Percentiles rank a stretch among this genome's conserved stretches.
phyloP scores from a whole-genome alignment of 2,113 vertebrate species.

The Chinchilla lanigera region DNA sequence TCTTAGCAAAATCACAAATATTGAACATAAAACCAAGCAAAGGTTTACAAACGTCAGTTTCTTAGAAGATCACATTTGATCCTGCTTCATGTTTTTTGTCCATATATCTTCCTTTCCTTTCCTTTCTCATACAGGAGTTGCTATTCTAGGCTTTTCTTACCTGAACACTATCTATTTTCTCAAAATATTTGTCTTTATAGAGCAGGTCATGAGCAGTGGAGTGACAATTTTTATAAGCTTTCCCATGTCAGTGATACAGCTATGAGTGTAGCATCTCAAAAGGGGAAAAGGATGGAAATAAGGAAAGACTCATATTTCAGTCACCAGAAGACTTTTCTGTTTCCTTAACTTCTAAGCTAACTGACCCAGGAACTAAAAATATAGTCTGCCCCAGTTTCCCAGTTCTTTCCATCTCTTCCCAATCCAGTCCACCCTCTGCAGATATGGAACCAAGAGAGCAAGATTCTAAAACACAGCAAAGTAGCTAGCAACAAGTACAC shows the following conservation, averaged over 20 bases:
- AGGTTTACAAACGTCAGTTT: constrained; percentile 49
- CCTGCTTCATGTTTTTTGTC: not conserved
- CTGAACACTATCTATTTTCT: constrained; percentile 38
- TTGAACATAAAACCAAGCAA: constrained; percentile 49
- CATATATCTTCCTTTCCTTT: not conserved
- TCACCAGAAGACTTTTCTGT: not conserved
- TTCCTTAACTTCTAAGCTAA: constrained; percentile 49
- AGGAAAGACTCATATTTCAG: constrained; percentile 18
- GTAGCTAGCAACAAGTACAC: not conserved
- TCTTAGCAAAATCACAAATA: constrained; percentile 50
- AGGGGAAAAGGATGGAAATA: not conserved
- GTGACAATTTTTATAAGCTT: constrained; percentile 38
- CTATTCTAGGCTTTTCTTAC: constrained; percentile 12
- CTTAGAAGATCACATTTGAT: constrained; percentile 2
- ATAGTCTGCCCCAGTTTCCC: not conserved
- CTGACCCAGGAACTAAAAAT: constrained; percentile 33
- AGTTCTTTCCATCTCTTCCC: not conserved
- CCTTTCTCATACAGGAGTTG: not conserved
- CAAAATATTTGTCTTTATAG: constrained; percentile 55
- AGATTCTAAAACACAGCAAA: not conserved
- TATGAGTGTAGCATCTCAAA: not conserved
- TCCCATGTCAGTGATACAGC: not conserved
- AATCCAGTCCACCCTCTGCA: not conserved
- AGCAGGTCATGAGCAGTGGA: constrained; percentile 26
- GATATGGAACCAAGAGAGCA: not conserved